These are phyloP conservation scores for Sebastes miniatus DNA, from an alignment of 2,797 vertebrate genomes.

Conservation along the genomic window DNA sequence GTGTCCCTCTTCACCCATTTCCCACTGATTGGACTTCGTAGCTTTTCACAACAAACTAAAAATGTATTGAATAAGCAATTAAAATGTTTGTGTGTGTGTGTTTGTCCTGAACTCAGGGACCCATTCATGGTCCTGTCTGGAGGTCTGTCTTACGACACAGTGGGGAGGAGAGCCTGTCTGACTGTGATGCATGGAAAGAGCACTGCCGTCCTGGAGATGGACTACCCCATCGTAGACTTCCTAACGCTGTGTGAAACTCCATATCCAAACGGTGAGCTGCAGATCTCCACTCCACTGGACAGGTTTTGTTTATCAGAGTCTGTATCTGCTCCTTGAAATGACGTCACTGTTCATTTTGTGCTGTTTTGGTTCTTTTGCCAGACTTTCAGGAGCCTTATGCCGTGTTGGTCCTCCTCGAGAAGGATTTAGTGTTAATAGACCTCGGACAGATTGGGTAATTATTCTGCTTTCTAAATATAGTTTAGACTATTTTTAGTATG, in stretches of 20 bases:
- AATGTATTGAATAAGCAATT: conserved; percentile 5
- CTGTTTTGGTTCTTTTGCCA: conserved; percentile 63
- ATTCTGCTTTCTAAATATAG: conserved; percentile 15
- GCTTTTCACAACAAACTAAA: not conserved
- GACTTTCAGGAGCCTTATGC: conserved; percentile 99
- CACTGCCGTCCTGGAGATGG: conserved; percentile 98
- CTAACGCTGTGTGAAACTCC: conserved; percentile 99
- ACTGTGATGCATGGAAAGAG: conserved; percentile 99
- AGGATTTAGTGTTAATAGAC: conserved; percentile 97
- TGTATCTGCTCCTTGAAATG: not conserved
- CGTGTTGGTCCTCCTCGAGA: conserved; percentile 96
- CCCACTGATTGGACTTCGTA: not conserved
- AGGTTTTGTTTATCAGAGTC: not conserved
- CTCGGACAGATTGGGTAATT: conserved; percentile 97
- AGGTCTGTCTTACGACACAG: conserved; percentile 95
- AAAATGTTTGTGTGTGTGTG: conserved; percentile 16
- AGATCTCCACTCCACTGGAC: not conserved
- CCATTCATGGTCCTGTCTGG: conserved; percentile 97
- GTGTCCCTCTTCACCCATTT: conserved; percentile 23
- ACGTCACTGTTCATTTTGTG: conserved; percentile 4
- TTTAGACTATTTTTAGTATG: not conserved
- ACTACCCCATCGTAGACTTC: conserved; percentile 98
- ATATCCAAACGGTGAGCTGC: conserved; percentile 90
- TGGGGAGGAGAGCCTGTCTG: conserved; percentile 95
- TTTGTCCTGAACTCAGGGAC: conserved; percentile 82